phyloP scores from a whole-genome alignment of 2,888 invertebrate genomes.

The Bellardia bayeri region DNA sequence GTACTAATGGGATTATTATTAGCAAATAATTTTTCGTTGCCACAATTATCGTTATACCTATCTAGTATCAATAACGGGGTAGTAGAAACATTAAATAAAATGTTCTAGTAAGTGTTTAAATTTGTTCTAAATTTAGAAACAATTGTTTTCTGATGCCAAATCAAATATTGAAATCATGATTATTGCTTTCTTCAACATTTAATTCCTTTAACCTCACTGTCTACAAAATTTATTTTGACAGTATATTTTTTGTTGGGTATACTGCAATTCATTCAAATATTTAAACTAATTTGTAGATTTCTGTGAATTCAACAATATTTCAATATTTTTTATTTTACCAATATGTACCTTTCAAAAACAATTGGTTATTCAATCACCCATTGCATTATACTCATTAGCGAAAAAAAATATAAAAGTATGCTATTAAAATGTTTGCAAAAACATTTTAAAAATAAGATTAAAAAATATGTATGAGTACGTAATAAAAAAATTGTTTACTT shows the following conservation, averaged over 20 bases:
- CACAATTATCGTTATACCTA: background rate
- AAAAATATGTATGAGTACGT: background rate
- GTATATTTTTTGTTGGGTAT: background rate
- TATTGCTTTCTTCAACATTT: no score
- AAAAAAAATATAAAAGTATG: constrained; percentile 9
- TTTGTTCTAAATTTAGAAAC: no score
- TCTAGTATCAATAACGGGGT: background rate
- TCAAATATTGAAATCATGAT: no score
- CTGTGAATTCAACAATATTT: constrained; percentile 18
- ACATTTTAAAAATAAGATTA: constrained; percentile 2
- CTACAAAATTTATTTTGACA: background rate
- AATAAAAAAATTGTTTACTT: constrained; percentile 30
- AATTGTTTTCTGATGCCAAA: no score
- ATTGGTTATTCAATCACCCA: constrained; percentile 12
- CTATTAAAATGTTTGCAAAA: constrained; percentile 3
- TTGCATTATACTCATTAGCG: constrained; percentile 35
- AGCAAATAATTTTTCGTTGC: constrained; percentile 15
- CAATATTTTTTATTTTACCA: constrained; percentile 11
- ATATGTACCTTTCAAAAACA: background rate
- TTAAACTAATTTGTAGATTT: constrained; percentile 34
- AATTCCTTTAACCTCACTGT: no score
- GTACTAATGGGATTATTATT: constrained; percentile 35
- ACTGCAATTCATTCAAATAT: constrained; percentile 25
- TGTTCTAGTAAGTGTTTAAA: no score
- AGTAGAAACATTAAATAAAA: background rate